Evolutionary conservation across 1,140 invertebrate species (phyloP).

Genomic region (Carposina sasakii): DNA sequence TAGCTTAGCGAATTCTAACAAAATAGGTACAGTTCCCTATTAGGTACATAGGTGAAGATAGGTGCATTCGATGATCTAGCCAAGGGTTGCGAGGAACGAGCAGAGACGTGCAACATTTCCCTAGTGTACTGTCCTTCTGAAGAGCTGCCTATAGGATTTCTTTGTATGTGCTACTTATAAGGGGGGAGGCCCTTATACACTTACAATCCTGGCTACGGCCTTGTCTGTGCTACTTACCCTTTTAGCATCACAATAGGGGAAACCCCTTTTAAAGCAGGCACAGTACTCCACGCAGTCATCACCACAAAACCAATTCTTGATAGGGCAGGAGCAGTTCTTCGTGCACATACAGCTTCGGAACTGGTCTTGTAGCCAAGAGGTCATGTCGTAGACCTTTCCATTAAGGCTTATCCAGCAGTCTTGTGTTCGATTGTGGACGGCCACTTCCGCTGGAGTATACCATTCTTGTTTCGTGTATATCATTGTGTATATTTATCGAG

Average conservation of each 20-base stretch:
- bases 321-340: conserved; percentile 45
- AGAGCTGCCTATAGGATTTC: too few species aligned
- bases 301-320: conserved; percentile 53
- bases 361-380: conserved; percentile 47
- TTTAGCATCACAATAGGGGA: conserved; percentile 48
- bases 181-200: too few species aligned
- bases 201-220: too few species aligned
- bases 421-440: conserved; percentile 37
- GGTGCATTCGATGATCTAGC: too few species aligned
- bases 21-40: too few species aligned
- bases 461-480: conserved; percentile 56
- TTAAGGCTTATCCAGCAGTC: conserved; percentile 58
- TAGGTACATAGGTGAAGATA: too few species aligned
- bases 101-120: too few species aligned
- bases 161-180: too few species aligned
- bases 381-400: conserved; percentile 46
- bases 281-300: conserved; percentile 49
- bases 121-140: too few species aligned
- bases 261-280: conserved; percentile 49
- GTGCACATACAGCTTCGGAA: conserved; percentile 41
- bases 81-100: too few species aligned
- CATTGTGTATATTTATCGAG: too few species aligned
- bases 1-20: too few species aligned
- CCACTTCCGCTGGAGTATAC: conserved; percentile 58
- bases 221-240: conserved; percentile 37